Base-by-base conservation (phyloP, 2,888 invertebrate species). In the Mimachlamys varia region DNA sequence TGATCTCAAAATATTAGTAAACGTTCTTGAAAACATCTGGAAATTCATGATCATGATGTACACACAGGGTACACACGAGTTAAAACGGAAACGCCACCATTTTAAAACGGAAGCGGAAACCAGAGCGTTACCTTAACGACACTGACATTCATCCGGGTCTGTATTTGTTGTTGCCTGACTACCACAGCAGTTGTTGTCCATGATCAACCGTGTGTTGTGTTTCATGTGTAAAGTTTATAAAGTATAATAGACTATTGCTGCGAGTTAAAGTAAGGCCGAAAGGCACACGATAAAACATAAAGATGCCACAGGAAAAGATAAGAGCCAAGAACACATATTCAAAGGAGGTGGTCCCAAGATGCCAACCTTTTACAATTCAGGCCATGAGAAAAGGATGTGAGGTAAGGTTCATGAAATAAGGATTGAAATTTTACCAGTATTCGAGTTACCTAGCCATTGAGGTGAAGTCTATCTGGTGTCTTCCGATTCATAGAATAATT, bases 161-260 rank as follows among this genome's bases (percentile, higher is more conserved):
- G 58, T 88, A 62, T 89, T 88, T 89, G 91, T 88, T 89, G 91
- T 91, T 91, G 91, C 91, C 88, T 91, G 89, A 91, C 91, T 88
- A 91, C 91, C 55, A 89, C 76, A 53, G 38, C 87, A 89, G 90
- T 88, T 88, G 87, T 58, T 55, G 89, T 89, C 91, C 89, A 91
- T 91, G 90, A 90, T 90, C 76, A 76, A 76, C 76, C 27, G 27
- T 76, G 76, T 44, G 44, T 44, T 44, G 76, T 76, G 19, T 76
- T 76, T 7, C 27, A 76, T 27, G 76, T 27, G 76, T 27, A 27
- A 0, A 76, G 4, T 27, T 4, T 76, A 55, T 55, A 76, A 27
- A 76, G 76, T 76, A 22, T 62, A 33, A 27, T 22, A 76, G 76
- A 27, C 76, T 44, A 76, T 76, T 17, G 76, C 76, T 7, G 76